Base-by-base conservation (phyloP, 2,797 vertebrate genomes). In the Peromyscus eremicus region DNA sequence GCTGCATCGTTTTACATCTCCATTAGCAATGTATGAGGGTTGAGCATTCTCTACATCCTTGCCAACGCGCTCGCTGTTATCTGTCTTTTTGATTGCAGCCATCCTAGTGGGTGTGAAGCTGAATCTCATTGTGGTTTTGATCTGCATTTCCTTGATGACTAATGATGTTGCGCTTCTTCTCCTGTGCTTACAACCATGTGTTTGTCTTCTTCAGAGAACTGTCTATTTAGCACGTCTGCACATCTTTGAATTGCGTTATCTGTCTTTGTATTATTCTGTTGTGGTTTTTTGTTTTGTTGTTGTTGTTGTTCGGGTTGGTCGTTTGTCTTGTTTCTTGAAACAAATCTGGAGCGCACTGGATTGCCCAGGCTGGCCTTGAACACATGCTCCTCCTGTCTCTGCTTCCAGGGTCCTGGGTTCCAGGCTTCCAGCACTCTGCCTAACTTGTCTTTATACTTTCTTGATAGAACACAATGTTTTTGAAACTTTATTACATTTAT, bases 71-170 rank as follows among this genome's bases (percentile, higher is more conserved):
- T 91, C 34, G 29, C 66, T 60, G 40, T 37, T 79, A 57, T 76
- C 70, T 94, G 40, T 75, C 86, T 89, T 73, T 89, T 77, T 92
- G 71, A 77, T 84, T 94, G 79, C 25, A 73, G 80, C 19, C 70
- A 37, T 55, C 62, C 27, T 37, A 27, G n/a, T 49, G 73, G 43
- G 11, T 85, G 40, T 90, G n/a, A 89, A 46, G 17, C 77, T 66
- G 7, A 43, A 57, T 82, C 68, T 80, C 60, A 29, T 27, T 84
- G 57, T 49, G 66, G 49, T 94, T 93, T 89, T 70, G 40, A 81
- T 85, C 88, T 93, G 62, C 14, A 4, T 86, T 89, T 96, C 79
- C 66, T 92, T 95, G 55, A 87, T 90, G 89, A 87, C 46, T 80
- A 32, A 94, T 11, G 43, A 79, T 89, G 27, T 3, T 19, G 17